A percentile compares a stretch with the other conserved stretches of the same genome.
These are phyloP conservation scores for Furcifer pardalis DNA, from an alignment of 2,797 vertebrate species.

Conservation along the genomic window DNA sequence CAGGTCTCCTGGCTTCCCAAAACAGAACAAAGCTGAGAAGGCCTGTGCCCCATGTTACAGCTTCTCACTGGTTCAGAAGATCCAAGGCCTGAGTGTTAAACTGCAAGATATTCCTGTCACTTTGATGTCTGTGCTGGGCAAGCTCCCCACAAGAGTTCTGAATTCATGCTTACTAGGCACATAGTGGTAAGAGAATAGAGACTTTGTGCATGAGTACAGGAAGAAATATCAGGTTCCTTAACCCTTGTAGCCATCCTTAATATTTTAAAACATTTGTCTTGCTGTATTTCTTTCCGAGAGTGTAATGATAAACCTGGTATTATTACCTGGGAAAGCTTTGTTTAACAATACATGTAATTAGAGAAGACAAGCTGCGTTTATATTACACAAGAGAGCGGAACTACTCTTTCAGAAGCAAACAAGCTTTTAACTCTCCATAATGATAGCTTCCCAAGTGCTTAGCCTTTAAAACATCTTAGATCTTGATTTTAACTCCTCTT, in stretches of 20 bases:
- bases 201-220: not conserved
- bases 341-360: conserved; percentile 44
- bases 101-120: not conserved
- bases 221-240: conserved; percentile 18
- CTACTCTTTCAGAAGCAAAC: conserved; percentile 24
- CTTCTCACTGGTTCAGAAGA: not conserved
- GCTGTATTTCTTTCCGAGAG: conserved; percentile 30
- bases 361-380: conserved; percentile 25
- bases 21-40: not conserved
- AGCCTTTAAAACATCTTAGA: conserved; percentile 18
- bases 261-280: conserved; percentile 25
- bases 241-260: not conserved
- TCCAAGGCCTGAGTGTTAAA: not conserved
- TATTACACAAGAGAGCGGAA: conserved; percentile 35
- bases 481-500: conserved; percentile 45
- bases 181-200: not conserved
- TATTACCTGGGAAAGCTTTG: conserved; percentile 29
- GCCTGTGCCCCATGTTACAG: not conserved
- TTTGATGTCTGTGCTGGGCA: not conserved
- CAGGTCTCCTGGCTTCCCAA: not conserved
- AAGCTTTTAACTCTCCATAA: conserved; percentile 33
- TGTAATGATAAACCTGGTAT: conserved; percentile 33
- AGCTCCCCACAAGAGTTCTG: not conserved
- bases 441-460: conserved; percentile 33
- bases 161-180: not conserved